Percentiles rank a stretch among this genome's conserved stretches.
Evolutionary conservation across 2,113 vertebrate genomes (phyloP).

Genomic region (Oryctolagus cuniculus): DNA sequence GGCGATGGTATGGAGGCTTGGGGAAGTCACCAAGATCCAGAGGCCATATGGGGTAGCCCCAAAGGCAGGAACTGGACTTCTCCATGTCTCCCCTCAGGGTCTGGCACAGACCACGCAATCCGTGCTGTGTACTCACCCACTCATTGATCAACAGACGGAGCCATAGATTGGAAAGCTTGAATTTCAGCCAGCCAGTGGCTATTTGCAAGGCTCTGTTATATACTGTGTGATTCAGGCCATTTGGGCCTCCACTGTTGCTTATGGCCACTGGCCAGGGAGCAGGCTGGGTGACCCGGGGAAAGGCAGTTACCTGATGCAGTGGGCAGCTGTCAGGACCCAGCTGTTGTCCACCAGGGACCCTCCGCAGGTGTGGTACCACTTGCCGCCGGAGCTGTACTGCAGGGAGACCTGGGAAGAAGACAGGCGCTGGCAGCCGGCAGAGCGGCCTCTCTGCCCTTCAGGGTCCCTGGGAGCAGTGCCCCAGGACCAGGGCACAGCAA

Average conservation of each 20-base stretch:
- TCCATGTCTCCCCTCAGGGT: accelerated
- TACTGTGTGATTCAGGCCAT: accelerated
- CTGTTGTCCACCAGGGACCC: slow-evolving; percentile 83
- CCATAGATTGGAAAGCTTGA: neutral
- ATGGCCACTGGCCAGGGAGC: accelerated
- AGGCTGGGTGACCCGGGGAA: accelerated
- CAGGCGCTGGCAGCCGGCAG: neutral
- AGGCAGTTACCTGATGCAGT: slow-evolving; percentile 85
- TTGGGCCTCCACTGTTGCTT: neutral
- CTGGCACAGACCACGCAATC: too few species aligned
- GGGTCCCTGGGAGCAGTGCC: neutral
- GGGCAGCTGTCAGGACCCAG: slow-evolving; percentile 88
- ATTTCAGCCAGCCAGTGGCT: neutral
- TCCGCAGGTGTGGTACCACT: slow-evolving; percentile 85
- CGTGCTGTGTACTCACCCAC: neutral
- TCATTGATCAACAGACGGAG: neutral
- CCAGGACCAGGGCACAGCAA: neutral
- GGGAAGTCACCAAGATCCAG: neutral
- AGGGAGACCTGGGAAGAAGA: slow-evolving; percentile 83
- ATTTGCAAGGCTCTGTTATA: neutral
- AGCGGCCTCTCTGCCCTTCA: neutral
- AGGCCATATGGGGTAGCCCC: neutral
- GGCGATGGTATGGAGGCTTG: neutral
- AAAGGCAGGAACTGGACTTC: neutral
- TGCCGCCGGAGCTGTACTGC: slow-evolving; percentile 18